phyloP scores from a whole-genome alignment of 2,888 invertebrate species.

The Netelia fuscicornis region DNA sequence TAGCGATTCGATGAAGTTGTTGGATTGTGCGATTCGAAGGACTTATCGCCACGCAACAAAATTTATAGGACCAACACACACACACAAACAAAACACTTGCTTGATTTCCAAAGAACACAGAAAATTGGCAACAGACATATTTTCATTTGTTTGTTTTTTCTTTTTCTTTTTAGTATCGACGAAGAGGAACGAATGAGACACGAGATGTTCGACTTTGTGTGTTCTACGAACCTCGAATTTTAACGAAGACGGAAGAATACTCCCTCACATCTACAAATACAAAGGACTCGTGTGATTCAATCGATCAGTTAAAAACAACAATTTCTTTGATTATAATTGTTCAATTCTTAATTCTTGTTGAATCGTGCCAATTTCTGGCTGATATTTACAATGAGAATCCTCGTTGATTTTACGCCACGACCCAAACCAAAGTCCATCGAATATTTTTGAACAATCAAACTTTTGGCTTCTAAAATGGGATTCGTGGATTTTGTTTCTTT shows the following conservation, averaged over 20 bases:
- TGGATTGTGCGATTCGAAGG: neutral
- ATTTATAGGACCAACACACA: constrained; percentile 1
- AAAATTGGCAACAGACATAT: constrained; percentile 9
- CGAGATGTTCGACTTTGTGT: constrained; percentile 63
- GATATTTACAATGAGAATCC: neutral
- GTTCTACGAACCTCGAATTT: constrained; percentile 70
- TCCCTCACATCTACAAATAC: constrained; percentile 72
- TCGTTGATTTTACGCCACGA: neutral
- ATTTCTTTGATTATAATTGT: neutral
- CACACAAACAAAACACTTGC: constrained; percentile 32
- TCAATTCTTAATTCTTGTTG: neutral
- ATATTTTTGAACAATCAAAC: constrained; percentile 16
- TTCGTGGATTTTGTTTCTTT: neutral
- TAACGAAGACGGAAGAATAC: constrained; percentile 70
- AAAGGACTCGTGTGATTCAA: constrained; percentile 57
- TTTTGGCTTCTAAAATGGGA: neutral
- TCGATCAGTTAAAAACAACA: neutral
- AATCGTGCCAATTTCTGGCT: neutral
- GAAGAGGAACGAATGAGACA: constrained; percentile 58
- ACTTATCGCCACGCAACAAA: neutral
- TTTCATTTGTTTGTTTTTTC: neutral
- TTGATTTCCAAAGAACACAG: constrained; percentile 3
- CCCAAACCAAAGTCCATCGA: neutral
- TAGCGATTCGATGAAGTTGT: neutral
- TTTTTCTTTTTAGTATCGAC: neutral